Evolutionary conservation across 2,888 invertebrate genomes (phyloP), one percentile per base, ranked within the genome.

Genomic region (Rotaria socialis): DNA sequence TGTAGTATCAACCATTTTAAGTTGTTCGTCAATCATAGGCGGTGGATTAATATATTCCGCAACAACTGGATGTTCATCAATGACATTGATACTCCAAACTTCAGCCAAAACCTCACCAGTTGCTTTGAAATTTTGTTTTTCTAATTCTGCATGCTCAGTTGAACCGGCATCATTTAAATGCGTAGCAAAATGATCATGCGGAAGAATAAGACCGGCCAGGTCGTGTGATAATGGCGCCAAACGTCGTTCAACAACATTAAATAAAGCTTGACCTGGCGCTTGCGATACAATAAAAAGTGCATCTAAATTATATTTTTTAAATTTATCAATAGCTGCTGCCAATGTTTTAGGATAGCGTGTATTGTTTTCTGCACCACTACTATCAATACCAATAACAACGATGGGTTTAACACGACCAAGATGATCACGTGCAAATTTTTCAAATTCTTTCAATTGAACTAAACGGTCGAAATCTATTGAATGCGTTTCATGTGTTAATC

Each of bases 161-260:
- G 7, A 22, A 47, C 80, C 80, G 3, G 22, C 3, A 80, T 80
- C 80, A 80, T 80, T 47, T n/a, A 80, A 47, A 80, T 80, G 80
- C 47, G 80, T 80, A 47, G 47, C 80, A 80, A 80, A 80, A 80
- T 80, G 47, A 80, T 80, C 80, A n/a, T 80, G 80, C n/a, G 80
- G 80, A n/a, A 80, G 19, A 80, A 80, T 80, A n/a, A 80, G 47
- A 47, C 80, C 80, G 22, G 47, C 80, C 47, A 80, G 47, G 47
- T 80, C 80, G n/a, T 80, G 80, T 47, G 80, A 43, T 14, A 80
- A 11, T 10, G 80, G 80, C 47, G 80, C 47, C n/a, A 80, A n/a
- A 47, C 80, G 80, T 43, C 80, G 80, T 80, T 80, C 80, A 11
- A 80, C 80, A 47, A 80, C n/a, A 47, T 80, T 80, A n/a, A 80